These are phyloP conservation scores for Drosophila nr. perissopoda DNA, from an alignment of 2,888 invertebrate species.

Conservation along the genomic window DNA sequence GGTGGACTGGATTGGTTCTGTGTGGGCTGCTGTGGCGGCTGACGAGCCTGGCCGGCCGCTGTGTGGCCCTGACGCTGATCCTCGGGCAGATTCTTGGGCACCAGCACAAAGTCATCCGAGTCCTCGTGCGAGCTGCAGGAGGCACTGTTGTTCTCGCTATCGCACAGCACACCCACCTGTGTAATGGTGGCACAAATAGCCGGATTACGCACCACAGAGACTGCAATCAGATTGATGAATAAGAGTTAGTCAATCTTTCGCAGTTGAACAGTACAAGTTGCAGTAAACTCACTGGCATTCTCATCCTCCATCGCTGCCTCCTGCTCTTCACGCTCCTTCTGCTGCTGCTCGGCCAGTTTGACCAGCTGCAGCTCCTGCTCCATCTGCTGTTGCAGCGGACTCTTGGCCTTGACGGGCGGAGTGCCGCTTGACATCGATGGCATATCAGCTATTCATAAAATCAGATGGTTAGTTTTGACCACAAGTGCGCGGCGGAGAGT, in stretches of 20 bases:
- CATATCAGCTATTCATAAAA: conserved; percentile 78
- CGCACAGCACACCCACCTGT: conserved; percentile 86
- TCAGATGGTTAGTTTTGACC: conserved; percentile 3
- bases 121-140: conserved; percentile 89
- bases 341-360: conserved; percentile 67
- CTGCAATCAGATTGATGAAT: conserved; percentile 66
- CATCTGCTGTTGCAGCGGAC: conserved; percentile 85
- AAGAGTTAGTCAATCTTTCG: background rate
- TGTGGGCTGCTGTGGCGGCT: conserved; percentile 44
- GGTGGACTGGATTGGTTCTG: conserved; percentile 87
- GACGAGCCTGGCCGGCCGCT: conserved; percentile 24
- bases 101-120: conserved; percentile 92
- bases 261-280: background rate
- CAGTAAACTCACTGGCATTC: conserved; percentile 65
- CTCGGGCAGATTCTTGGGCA: conserved; percentile 89
- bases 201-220: conserved; percentile 86
- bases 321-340: conserved; percentile 68
- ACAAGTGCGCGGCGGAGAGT: background rate
- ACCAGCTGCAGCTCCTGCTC: conserved; percentile 80
- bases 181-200: conserved; percentile 87
- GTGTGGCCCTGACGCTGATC: conserved; percentile 85
- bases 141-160: conserved; percentile 85
- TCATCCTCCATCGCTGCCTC: conserved; percentile 75
- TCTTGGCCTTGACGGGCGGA: conserved; percentile 85
- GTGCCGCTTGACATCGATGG: conserved; percentile 79